Conservation (phyloP, 37 sponge, comb jelly and placozoan genomes). For the Bolinopsis microptera region DNA sequence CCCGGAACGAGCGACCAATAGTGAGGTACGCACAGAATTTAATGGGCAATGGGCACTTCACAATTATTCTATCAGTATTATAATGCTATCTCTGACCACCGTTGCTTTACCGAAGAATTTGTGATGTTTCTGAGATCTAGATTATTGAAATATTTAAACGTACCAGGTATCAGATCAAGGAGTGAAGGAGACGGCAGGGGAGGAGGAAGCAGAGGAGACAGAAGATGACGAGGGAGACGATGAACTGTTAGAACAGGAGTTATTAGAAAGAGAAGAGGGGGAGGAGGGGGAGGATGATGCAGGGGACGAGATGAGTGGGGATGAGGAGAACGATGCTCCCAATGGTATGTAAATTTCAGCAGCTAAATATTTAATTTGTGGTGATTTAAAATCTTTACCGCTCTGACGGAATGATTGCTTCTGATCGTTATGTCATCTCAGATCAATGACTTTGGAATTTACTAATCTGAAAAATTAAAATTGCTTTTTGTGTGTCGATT, state of each 20-base stretch:
- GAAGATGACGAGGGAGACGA: neutral
- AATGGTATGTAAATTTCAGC: neutral
- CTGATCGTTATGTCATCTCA: no score
- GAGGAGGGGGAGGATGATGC: constrained; percentile 16
- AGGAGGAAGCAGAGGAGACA: neutral
- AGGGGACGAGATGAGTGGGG: constrained; percentile 19
- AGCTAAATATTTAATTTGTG: no score
- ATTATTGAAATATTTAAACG: neutral
- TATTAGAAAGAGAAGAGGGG: constrained; percentile 8
- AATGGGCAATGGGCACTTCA: no score
- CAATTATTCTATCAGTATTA: no score
- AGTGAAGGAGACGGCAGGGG: constrained; percentile 1
- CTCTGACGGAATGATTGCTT: no score
- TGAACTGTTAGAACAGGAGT: neutral
- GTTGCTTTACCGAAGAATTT: no score
- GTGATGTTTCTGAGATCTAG: neutral
- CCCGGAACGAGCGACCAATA: neutral
- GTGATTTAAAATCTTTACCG: no score
- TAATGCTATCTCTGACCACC: no score
- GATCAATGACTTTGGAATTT: no score
- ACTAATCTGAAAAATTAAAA: no score
- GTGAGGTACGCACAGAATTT: no score
- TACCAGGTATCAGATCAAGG: neutral
- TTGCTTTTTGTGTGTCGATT: no score
- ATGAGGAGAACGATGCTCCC: neutral